Percentiles rank a stretch among this genome's conserved stretches.
Conservation (phyloP, 2,113 vertebrate species). For the Corynorhinus townsendii region DNA sequence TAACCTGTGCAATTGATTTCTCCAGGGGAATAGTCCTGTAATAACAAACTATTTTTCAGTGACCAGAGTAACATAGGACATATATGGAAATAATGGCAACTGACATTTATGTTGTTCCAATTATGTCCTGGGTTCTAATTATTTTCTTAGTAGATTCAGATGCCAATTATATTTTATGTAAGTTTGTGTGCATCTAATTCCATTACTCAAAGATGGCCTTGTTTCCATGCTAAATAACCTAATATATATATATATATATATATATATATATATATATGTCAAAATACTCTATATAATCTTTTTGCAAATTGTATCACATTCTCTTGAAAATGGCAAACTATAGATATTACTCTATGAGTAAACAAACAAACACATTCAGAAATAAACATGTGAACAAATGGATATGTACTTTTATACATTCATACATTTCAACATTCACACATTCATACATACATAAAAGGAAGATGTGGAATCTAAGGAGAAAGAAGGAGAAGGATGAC, state of each 20-base stretch:
- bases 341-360: neutral
- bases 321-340: neutral
- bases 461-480: neutral
- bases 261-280: neutral
- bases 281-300: neutral
- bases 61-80: neutral
- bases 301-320: neutral
- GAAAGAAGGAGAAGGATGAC: neutral
- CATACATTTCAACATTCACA: neutral
- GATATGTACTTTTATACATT: neutral
- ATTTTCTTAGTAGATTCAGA: neutral
- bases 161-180: neutral
- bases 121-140: neutral
- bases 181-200: neutral
- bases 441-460: neutral
- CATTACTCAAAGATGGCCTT: neutral
- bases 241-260: too few relatives aligned
- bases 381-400: conserved; percentile 38
- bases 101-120: neutral
- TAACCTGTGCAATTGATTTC: neutral
- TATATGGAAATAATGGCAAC: neutral
- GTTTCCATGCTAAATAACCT: neutral
- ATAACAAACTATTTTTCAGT: neutral
- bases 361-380: neutral
- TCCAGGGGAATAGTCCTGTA: neutral